These are phyloP conservation scores for Cheiracanthium punctorium DNA, from an alignment of 2,888 invertebrate genomes.

Conservation along the genomic window DNA sequence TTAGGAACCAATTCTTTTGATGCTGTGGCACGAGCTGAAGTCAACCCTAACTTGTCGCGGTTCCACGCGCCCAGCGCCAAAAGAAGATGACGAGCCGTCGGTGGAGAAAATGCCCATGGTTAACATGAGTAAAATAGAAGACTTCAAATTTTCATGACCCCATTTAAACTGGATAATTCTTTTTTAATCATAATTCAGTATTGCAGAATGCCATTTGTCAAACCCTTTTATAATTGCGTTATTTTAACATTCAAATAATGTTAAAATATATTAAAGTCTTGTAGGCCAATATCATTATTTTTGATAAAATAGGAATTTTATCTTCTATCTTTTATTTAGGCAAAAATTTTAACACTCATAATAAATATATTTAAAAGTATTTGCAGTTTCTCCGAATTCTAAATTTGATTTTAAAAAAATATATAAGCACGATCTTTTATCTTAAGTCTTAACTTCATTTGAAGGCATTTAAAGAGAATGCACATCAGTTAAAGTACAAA, in stretches of 20 bases:
- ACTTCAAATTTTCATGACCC: conserved; percentile 55
- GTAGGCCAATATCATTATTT: background rate
- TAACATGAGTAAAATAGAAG: conserved; percentile 55
- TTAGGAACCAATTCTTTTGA: conserved; percentile 72
- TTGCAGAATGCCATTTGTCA: background rate
- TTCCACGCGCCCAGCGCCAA: conserved; percentile 71
- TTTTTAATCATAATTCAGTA: background rate
- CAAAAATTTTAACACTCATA: too few relatives aligned
- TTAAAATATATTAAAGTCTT: background rate
- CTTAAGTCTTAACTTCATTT: too few relatives aligned
- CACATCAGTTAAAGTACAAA: too few relatives aligned
- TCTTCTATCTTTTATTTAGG: background rate
- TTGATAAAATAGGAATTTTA: background rate
- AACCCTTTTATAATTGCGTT: background rate
- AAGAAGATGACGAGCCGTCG: conserved; percentile 54
- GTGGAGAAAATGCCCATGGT: conserved; percentile 66
- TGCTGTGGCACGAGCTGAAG: conserved; percentile 72
- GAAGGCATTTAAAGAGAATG: too few relatives aligned
- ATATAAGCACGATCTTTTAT: too few relatives aligned
- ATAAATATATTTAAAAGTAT: too few relatives aligned
- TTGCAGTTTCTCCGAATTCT: too few relatives aligned
- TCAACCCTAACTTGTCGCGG: conserved; percentile 71
- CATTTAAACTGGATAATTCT: background rate
- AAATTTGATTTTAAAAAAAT: too few relatives aligned
- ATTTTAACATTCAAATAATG: too few relatives aligned